phyloP scores from a whole-genome alignment of 2,113 vertebrate species.

The Strix uralensis region DNA sequence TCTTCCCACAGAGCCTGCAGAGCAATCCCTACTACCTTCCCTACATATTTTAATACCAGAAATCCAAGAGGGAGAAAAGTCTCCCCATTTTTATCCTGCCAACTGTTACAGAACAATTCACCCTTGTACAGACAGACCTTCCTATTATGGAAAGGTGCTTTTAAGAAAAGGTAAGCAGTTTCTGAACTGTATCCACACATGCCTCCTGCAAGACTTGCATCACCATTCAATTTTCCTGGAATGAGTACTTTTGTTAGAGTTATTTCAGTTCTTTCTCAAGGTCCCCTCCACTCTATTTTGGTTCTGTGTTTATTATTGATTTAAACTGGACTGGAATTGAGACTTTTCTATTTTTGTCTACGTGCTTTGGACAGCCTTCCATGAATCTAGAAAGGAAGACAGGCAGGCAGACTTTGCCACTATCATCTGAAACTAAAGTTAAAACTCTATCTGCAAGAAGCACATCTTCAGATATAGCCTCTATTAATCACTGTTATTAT shows the following conservation, averaged over 20 bases:
- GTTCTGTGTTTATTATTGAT: conserved; percentile 9
- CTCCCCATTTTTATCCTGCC: not conserved
- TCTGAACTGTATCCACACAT: not conserved
- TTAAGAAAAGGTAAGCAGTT: not conserved
- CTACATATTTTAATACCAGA: not conserved
- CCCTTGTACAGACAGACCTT: not conserved
- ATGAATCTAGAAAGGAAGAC: not conserved
- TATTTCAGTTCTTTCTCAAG: not conserved
- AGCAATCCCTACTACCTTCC: not conserved
- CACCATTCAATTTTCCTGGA: not conserved
- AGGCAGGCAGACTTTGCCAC: not conserved
- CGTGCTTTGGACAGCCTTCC: conserved; percentile 24
- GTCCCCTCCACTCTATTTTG: conserved; percentile 1
- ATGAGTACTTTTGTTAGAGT: not conserved
- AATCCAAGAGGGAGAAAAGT: fast-evolving
- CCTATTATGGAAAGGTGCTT: not conserved
- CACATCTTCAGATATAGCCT: not conserved
- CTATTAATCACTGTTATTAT: not conserved
- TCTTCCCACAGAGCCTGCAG: not conserved
- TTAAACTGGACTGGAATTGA: conserved; percentile 10
- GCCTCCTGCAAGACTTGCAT: not conserved
- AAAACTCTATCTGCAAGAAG: not conserved
- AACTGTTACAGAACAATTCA: not conserved
- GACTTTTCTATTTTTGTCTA: conserved; percentile 2
- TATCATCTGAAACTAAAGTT: not conserved